Base-by-base conservation (phyloP, 2,888 invertebrate species). In the Perizoma affinitatum region DNA sequence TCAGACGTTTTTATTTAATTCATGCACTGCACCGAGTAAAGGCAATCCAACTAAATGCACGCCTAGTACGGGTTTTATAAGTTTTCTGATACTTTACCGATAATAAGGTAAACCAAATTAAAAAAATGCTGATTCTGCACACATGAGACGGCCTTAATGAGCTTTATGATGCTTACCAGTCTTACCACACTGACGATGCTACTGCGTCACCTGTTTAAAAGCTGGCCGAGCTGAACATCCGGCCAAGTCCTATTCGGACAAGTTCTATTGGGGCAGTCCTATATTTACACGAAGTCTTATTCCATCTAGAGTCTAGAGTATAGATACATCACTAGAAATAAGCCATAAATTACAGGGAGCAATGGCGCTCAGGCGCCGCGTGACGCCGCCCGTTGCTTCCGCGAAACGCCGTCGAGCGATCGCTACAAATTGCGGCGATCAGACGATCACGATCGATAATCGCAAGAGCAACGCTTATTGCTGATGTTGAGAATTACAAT, bases 401-500 rank as follows among this genome's bases (percentile, higher is more conserved):
- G 80, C 85, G 90, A 90, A 90, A 77, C 83, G 79, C 82, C 86
- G 85, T 84, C 86, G 78, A 83, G 80, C 76, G 79, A 80, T 82
- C 74, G 75, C 63, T 64, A 84, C 80, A 90, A 90, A 88, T 90
- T 89, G 87, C 87, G 65, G 69, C 76, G 79, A 87, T 86, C 84
- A 71, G 71, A 66, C 74, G 78, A 80, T 79, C 89, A 89, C 88
- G 87, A 87, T 80, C 86, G 80, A 86, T 83, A 82, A 68, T 66
- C 63, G 63, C 56, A 38, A n/a, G 52, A 52, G 58, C 36, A 44
- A 42, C 38, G 38, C 42, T 42, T 42, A 22, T 22, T 5, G 11
- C 44, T 22, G 40, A 54, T 50, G 46, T 47, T 48, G 55, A 38
- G 54, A 61, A 60, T 55, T 46, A 46, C 46, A 46, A 51, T 54